Conservation (phyloP, 1,140 invertebrate species). For the Psix sp. region DNA sequence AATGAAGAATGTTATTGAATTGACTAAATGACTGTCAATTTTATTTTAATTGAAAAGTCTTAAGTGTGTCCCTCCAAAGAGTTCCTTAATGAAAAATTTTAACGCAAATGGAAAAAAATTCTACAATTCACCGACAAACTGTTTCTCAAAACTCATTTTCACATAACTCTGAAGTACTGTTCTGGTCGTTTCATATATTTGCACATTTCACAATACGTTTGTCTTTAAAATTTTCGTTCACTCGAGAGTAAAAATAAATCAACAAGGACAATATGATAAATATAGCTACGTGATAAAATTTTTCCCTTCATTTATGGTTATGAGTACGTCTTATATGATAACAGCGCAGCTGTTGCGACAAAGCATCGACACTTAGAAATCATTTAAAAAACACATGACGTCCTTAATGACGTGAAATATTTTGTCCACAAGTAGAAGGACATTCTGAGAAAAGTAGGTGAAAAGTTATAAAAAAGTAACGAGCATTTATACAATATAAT, state of each 20-base stretch:
- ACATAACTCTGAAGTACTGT: slow-evolving; percentile 30
- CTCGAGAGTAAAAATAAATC: slow-evolving; percentile 41
- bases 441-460: too few species aligned
- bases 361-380: slow-evolving; percentile 7
- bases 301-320: slow-evolving; percentile 16
- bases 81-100: slow-evolving; percentile 13
- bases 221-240: slow-evolving; percentile 39
- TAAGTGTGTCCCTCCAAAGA: slow-evolving; percentile 3
- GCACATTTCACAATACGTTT: slow-evolving; percentile 34
- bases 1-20: neutral
- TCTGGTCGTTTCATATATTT: slow-evolving; percentile 25
- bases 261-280: slow-evolving; percentile 21
- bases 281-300: slow-evolving; percentile 24
- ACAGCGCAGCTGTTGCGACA: slow-evolving; percentile 11
- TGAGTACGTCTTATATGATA: slow-evolving; percentile 6
- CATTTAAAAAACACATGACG: too few species aligned
- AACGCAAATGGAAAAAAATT: slow-evolving; percentile 13
- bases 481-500: too few species aligned
- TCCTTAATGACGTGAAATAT: too few species aligned
- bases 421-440: too few species aligned
- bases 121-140: slow-evolving; percentile 26
- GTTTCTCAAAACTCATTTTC: slow-evolving; percentile 32
- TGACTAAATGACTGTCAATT: neutral
- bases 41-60: slow-evolving; percentile 20
- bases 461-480: too few species aligned